Evolutionary conservation across 2,797 vertebrate species (phyloP), one percentile per base, ranked within the genome.

Genomic region (Heterohyrax brucei): DNA sequence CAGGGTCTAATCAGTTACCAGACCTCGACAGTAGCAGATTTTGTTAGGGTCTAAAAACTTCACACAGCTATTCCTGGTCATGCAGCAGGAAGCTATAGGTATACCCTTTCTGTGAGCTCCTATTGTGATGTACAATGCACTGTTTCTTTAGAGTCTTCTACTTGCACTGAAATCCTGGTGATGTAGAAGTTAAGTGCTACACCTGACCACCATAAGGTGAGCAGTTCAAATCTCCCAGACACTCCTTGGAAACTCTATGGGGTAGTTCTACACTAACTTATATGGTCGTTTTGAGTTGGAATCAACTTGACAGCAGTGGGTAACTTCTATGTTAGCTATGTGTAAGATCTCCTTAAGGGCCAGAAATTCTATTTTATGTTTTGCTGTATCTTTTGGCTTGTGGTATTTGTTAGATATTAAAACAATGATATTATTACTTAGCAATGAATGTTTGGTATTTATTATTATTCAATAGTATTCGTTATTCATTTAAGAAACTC

Each of bases 391-490:
- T 16, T 80, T 33, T 44, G 66, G 30, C 44, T 89, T 48, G 56
- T 12, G 62, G 3, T 68, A 66, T 64, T 50, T 84, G 76, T 83
- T 75, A 82, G 84, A 56, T 46, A 83, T n/a, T 19, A 87, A 81
- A 81, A 76, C 61, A 76, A 48, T 18, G 75, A 28, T 33, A n/a
- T 46, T 70, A 75, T 86, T 76, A 70, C 88, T 62, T 7, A n/a
- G 44, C 48, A 86, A 18, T 73, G 81, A 68, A 21, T 61, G 21
- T 61, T 61, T 61, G 59, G 5, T 61, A 21, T 61, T 19, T 18
- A 64, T 64, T 26, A 9, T 64, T 64, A 64, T 64, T 28, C 24
- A 24, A 28, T 64, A 64, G 22, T 21, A 22, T 26, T 28, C 10
- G 19, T 66, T 66, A 28, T 66, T 66, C 26, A 16, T 28, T 64